Conservation (phyloP, 2,888 invertebrate genomes). For the Cordilura impudica region DNA sequence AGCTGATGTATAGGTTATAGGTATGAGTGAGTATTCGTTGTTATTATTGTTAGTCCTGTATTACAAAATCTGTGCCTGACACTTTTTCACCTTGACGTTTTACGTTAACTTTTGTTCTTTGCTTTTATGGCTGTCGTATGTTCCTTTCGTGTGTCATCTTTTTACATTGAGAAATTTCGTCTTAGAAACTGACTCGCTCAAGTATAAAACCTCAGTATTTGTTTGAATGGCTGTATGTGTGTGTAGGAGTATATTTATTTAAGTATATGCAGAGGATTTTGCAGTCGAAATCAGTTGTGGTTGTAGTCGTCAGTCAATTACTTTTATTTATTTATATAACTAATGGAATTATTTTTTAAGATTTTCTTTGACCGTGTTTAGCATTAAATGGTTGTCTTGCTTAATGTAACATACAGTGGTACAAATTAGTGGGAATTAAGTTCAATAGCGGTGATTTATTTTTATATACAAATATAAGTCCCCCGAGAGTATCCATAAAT, state of each 20-base stretch:
- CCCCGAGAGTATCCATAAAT: too few relatives aligned
- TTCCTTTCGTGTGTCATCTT: conserved; percentile 4
- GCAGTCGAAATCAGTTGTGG: conserved; percentile 10
- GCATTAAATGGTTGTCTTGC: conserved; percentile 30
- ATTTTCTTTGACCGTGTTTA: conserved; percentile 49
- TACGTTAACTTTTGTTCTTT: neutral
- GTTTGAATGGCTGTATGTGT: neutral
- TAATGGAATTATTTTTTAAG: conserved; percentile 73
- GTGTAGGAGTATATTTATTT: neutral
- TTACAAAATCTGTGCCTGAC: conserved; percentile 44
- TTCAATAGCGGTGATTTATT: neutral
- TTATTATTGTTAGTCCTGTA: neutral
- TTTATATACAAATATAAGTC: too few relatives aligned
- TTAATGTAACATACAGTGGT: conserved; percentile 30
- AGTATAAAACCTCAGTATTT: conserved; percentile 36
- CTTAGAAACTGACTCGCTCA: too few relatives aligned
- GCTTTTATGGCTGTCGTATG: neutral
- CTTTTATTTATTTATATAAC: conserved; percentile 74
- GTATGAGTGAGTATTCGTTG: neutral
- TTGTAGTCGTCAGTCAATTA: conserved; percentile 63
- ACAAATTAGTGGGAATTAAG: neutral
- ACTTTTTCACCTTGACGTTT: conserved; percentile 32
- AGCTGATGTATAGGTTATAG: neutral
- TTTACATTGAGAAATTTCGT: too few relatives aligned
- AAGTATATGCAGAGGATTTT: neutral